These are phyloP conservation scores for Herminia tarsipennalis DNA, from an alignment of 2,888 invertebrate species.

Conservation along the genomic window DNA sequence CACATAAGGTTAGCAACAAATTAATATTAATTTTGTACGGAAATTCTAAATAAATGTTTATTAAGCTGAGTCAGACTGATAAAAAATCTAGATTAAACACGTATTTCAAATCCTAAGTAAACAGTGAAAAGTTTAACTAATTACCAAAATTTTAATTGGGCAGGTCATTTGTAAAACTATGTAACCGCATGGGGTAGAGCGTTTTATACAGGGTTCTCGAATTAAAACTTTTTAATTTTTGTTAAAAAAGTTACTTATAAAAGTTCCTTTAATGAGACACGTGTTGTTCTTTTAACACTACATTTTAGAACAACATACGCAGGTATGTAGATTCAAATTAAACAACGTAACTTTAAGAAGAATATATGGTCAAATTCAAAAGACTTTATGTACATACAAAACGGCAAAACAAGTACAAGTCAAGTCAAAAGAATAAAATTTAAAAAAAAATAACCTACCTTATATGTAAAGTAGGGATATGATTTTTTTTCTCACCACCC, in stretches of 20 bases:
- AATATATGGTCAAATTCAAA: too few relatives aligned
- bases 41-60: conserved; percentile 4
- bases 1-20: conserved; percentile 6
- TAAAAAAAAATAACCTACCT: too few relatives aligned
- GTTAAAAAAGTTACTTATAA: background rate
- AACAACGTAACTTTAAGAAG: too few relatives aligned
- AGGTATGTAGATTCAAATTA: too few relatives aligned
- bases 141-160: conserved; percentile 25
- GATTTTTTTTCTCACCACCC: too few relatives aligned
- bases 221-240: background rate
- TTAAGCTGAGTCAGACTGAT: conserved; percentile 6
- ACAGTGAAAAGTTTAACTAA: conserved; percentile 16
- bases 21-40: conserved; percentile 11
- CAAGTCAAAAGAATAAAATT: too few relatives aligned
- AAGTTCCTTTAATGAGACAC: too few relatives aligned
- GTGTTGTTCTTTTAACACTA: too few relatives aligned
- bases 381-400: too few relatives aligned
- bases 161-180: conserved; percentile 7
- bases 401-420: too few relatives aligned
- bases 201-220: conserved; percentile 8
- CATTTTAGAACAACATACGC: too few relatives aligned
- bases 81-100: conserved; percentile 10
- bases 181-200: background rate
- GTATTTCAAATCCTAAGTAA: conserved; percentile 20
- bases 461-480: too few relatives aligned